These are phyloP conservation scores for Oligia fasciuncula DNA, from an alignment of 2,888 invertebrate species.

Conservation along the genomic window DNA sequence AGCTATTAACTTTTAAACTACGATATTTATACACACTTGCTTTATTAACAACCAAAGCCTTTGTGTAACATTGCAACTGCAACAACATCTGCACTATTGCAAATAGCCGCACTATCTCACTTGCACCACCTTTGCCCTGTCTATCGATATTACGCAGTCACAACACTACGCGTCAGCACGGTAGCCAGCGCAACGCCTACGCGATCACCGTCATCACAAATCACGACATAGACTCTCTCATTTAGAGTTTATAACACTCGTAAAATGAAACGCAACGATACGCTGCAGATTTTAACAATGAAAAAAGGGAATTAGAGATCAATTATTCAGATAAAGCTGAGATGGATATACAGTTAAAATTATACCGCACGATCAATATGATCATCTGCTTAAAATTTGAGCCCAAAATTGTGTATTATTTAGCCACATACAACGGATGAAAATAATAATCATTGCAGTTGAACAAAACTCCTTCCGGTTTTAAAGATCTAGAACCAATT, in stretches of 20 bases:
- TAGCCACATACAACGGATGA: no score
- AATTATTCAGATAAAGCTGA: neutral
- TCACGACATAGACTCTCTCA: slow-evolving; percentile 81
- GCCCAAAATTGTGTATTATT: no score
- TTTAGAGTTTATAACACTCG: slow-evolving; percentile 80
- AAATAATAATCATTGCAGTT: neutral
- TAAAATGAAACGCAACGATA: slow-evolving; percentile 73
- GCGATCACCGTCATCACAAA: slow-evolving; percentile 81
- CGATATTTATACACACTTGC: neutral
- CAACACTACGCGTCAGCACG: slow-evolving; percentile 70
- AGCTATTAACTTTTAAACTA: neutral
- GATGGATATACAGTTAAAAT: neutral
- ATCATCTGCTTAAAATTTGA: neutral
- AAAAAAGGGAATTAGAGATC: neutral
- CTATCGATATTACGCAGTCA: slow-evolving; percentile 57
- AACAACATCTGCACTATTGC: slow-evolving; percentile 20
- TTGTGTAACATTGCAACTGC: slow-evolving; percentile 3
- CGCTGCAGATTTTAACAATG: slow-evolving; percentile 49
- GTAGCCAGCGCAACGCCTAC: slow-evolving; percentile 82
- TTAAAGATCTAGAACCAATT: neutral
- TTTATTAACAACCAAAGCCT: neutral
- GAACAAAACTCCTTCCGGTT: neutral
- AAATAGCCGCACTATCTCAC: slow-evolving; percentile 18
- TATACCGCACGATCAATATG: neutral
- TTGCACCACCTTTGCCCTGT: slow-evolving; percentile 20